Base-by-base conservation (phyloP, 2,113 vertebrate genomes). In the Macaca nemestrina region DNA sequence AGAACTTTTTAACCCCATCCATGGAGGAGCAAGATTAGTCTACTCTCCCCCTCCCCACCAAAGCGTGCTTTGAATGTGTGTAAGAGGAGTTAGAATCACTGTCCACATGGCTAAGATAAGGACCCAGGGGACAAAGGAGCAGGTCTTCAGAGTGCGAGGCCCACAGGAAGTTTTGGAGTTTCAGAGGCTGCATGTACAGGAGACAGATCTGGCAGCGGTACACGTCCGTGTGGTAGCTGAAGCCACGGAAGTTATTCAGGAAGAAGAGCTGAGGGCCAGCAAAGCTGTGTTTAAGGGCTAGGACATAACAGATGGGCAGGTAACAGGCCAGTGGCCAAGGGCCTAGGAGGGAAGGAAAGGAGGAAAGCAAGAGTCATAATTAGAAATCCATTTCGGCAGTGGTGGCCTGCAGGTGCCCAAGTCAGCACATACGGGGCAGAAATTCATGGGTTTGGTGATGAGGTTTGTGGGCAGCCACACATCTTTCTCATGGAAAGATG, bases 401-500 rank as follows among this genome's bases (percentile, higher is more conserved):
- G 12, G 61, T 4, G 59, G 40, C 55, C 75, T 16, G 2, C 1
- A 4, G 52, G 81, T 9, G 0, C 38, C 1, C 0, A 70, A 30
- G 67, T 70, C 5, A 43, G 23, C 82, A 14, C 2, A 0, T 1
- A 0, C 20, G 50, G 32, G 35, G 10, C 30, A 35, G 81, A 38
- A 8, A 43, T 78, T 73, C 48, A 59, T 23, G 88, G 90, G 64
- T 48, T 95, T 59, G 38, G 45, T 23, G 18, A 0, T 48, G 52
- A 83, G 76, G 45, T 55, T 81, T 20, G 32, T 96, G 93, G 92
- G 83, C 55, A 96, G 83, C 90, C 88, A 52, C 43, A 64, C 5
- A 43, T 92, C 64, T 55, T 85, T 88, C 73, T 95, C 43, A 50
- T 95, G 80, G 95, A 97, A 96, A 96, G 92, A 92, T 96, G 97